phyloP scores from a whole-genome alignment of 37 sponge, comb jelly and placozoan genomes.

The Beroe forskalii region DNA sequence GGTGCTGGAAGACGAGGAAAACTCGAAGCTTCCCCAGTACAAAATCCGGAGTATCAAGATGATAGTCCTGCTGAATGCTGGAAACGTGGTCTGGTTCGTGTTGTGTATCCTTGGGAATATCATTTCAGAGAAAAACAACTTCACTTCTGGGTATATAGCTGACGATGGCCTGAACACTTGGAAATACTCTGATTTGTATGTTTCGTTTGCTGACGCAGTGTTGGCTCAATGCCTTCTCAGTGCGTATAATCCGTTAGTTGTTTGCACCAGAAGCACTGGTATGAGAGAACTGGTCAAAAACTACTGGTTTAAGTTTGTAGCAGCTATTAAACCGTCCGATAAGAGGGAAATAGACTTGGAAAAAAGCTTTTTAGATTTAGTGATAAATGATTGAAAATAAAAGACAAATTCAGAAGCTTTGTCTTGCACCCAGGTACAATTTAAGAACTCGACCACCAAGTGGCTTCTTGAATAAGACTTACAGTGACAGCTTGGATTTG shows the following conservation, averaged over 20 bases:
- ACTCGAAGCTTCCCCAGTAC: not conserved
- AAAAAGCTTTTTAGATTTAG: too few relatives aligned
- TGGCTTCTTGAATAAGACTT: too few relatives aligned
- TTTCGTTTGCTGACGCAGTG: not conserved
- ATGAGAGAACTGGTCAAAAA: not conserved
- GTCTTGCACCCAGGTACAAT: too few relatives aligned
- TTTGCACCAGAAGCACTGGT: not conserved
- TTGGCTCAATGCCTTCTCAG: not conserved
- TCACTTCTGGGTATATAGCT: not conserved
- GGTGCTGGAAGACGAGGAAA: not conserved
- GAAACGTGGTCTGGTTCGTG: not conserved
- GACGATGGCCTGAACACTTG: constrained; percentile 39
- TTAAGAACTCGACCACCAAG: too few relatives aligned
- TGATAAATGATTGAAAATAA: too few relatives aligned
- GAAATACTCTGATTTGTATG: not conserved
- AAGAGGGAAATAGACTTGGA: too few relatives aligned
- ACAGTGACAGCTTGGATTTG: too few relatives aligned
- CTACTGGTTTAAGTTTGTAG: too few relatives aligned
- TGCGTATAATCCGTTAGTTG: not conserved
- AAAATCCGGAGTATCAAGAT: not conserved
- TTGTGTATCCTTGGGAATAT: not conserved
- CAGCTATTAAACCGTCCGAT: too few relatives aligned
- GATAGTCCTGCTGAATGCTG: not conserved
- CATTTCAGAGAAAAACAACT: not conserved
- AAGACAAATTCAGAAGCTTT: too few relatives aligned